Evolutionary conservation across 2,113 vertebrate genomes (phyloP).

Genomic region (Tenebrosternarchus preto): DNA sequence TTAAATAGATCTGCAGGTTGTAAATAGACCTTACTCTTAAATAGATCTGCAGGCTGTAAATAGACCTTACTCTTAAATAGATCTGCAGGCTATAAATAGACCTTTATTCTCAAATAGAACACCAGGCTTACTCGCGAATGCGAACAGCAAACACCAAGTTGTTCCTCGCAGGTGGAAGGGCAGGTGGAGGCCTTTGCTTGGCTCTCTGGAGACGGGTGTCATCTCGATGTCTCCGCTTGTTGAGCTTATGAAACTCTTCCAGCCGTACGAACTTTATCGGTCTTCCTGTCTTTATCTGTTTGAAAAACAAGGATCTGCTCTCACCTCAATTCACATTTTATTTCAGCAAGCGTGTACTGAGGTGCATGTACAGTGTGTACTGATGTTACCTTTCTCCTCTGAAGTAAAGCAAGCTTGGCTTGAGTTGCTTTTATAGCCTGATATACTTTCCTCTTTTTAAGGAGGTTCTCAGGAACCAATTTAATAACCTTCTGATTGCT

Average conservation of each 20-base stretch:
- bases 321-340: background rate
- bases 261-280: conserved; percentile 84
- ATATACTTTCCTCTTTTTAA: conserved; percentile 92
- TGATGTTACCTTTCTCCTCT: conserved; percentile 83
- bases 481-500: conserved; percentile 83
- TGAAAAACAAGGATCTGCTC: background rate
- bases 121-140: conserved; percentile 85
- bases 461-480: conserved; percentile 91
- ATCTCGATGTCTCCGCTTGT: conserved; percentile 78
- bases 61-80: too few relatives aligned
- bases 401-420: conserved; percentile 86
- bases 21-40: too few relatives aligned
- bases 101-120: too few relatives aligned
- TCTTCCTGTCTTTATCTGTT: conserved; percentile 77
- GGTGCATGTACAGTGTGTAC: too few relatives aligned
- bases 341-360: background rate
- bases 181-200: conserved; percentile 65
- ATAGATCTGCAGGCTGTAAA: too few relatives aligned
- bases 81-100: too few relatives aligned
- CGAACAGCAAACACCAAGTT: conserved; percentile 84
- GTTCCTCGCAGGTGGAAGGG: conserved; percentile 71
- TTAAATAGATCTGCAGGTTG: too few relatives aligned
- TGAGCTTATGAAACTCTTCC: conserved; percentile 82
- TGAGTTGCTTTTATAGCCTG: conserved; percentile 93
- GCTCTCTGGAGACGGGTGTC: conserved; percentile 74